Percentiles rank a stretch among this genome's conserved stretches.
phyloP scores from a whole-genome alignment of 2,113 vertebrate species.

The Marcusenius ussheri region DNA sequence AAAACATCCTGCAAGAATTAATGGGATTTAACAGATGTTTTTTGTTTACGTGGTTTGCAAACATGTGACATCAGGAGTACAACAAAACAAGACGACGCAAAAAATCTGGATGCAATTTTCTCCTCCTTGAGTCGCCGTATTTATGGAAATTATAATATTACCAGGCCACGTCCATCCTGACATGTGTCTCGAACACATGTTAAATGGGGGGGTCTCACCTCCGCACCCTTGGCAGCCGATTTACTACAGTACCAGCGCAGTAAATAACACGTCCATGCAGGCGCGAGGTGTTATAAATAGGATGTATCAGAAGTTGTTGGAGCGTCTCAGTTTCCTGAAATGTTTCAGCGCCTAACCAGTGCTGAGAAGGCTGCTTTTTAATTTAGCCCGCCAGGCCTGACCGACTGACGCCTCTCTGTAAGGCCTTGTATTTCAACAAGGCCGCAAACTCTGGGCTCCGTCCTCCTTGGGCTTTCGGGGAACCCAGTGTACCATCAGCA shows the following conservation, averaged over 20 bases:
- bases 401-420: constrained; percentile 82
- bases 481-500: constrained; percentile 69
- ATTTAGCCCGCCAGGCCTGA: constrained; percentile 76
- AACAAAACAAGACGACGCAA: constrained; percentile 45
- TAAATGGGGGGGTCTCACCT: constrained; percentile 55
- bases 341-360: constrained; percentile 63
- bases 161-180: constrained; percentile 42
- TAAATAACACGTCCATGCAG: constrained; percentile 59
- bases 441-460: constrained; percentile 66
- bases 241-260: constrained; percentile 39
- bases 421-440: constrained; percentile 80
- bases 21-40: constrained; percentile 58
- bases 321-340: constrained; percentile 66
- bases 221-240: constrained; percentile 34
- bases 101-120: constrained; percentile 19
- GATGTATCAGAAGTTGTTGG: constrained; percentile 67
- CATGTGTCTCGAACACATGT: constrained; percentile 49
- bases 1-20: constrained; percentile 51
- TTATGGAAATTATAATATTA: constrained; percentile 56
- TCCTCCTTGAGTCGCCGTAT: constrained; percentile 37
- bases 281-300: constrained; percentile 87
- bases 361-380: constrained; percentile 73
- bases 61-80: constrained; percentile 45
- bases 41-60: constrained; percentile 51
- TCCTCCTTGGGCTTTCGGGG: constrained; percentile 61